phyloP scores from a whole-genome alignment of 1,140 invertebrate genomes.

The Heliconius himera region DNA sequence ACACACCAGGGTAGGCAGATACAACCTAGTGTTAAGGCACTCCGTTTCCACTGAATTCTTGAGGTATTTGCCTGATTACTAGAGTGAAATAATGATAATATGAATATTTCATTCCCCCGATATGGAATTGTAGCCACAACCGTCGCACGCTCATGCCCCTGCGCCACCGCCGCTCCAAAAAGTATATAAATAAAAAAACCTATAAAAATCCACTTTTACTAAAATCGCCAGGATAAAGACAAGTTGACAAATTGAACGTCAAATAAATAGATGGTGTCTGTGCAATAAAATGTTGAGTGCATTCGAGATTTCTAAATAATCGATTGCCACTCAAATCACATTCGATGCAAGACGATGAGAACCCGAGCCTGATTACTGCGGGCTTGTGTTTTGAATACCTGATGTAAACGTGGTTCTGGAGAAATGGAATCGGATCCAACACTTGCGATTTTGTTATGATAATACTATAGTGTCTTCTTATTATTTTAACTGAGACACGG shows the following conservation, averaged over 20 bases:
- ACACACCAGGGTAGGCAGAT: too few relatives aligned
- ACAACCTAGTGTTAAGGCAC: too few relatives aligned
- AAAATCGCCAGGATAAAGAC: not conserved
- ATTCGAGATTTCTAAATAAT: not conserved
- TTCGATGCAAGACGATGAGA: conserved; percentile 56
- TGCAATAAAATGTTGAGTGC: not conserved
- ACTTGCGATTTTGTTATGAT: not conserved
- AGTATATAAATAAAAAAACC: not conserved
- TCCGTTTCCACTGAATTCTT: too few relatives aligned
- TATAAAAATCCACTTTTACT: not conserved
- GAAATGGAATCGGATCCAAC: conserved; percentile 4
- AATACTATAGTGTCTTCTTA: not conserved
- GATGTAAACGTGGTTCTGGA: conserved; percentile 26
- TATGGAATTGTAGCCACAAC: too few relatives aligned
- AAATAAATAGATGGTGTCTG: not conserved
- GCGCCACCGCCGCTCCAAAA: too few relatives aligned
- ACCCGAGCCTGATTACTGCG: conserved; percentile 55
- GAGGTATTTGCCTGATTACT: too few relatives aligned
- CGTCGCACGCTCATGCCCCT: too few relatives aligned
- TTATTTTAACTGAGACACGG: not conserved
- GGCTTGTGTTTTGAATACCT: conserved; percentile 49
- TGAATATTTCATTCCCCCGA: too few relatives aligned
- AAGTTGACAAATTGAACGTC: not conserved
- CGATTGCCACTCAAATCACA: conserved; percentile 57
- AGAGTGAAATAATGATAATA: too few relatives aligned